phyloP scores from a whole-genome alignment of 2,797 vertebrate species.

The Scarus forsteni region DNA sequence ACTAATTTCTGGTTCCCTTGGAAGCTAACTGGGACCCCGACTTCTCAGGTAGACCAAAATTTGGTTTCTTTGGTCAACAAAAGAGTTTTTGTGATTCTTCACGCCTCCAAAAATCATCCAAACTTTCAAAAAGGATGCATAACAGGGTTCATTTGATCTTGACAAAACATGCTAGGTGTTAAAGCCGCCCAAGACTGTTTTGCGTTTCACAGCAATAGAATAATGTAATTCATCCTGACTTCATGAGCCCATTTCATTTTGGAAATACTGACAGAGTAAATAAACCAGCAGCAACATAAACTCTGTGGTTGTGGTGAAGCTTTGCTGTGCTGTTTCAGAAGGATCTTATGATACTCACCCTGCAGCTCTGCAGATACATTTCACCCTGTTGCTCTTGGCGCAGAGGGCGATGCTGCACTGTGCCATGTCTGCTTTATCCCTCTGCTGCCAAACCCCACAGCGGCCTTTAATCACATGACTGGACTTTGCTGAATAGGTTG shows the following conservation, averaged over 20 bases:
- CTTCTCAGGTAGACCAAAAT: too few species aligned
- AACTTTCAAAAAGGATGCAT: too few species aligned
- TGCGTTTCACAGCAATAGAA: too few species aligned
- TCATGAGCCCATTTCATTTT: background rate
- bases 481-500: constrained; percentile 29
- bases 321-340: background rate
- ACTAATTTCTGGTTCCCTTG: too few species aligned
- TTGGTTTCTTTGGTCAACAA: too few species aligned
- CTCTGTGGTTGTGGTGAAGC: background rate
- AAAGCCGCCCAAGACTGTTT: too few species aligned
- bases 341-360: constrained; percentile 11
- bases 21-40: too few species aligned
- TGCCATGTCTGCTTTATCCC: constrained; percentile 22
- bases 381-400: constrained; percentile 44
- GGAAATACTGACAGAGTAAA: background rate
- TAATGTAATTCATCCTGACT: background rate
- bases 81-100: too few species aligned
- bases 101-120: too few species aligned
- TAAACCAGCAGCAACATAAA: background rate
- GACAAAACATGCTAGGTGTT: too few species aligned
- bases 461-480: constrained; percentile 43
- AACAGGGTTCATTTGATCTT: too few species aligned
- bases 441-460: constrained; percentile 23
- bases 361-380: constrained; percentile 21
- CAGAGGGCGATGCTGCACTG: constrained; percentile 23